Conservation (phyloP, 2,113 vertebrate genomes). For the Nothoprocta perdicaria region DNA sequence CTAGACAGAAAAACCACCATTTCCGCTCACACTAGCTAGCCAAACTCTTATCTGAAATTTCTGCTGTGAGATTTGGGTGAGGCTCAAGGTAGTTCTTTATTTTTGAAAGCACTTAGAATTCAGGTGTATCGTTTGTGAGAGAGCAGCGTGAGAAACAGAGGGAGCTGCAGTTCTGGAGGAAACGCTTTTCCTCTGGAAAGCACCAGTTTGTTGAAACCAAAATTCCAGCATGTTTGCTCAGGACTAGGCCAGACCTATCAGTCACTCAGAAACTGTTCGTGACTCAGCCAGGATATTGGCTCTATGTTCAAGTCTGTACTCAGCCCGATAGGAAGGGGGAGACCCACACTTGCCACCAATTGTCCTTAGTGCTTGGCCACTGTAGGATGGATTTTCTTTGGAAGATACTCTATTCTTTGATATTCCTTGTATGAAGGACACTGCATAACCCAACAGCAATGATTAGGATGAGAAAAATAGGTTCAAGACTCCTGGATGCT, state of each 20-base stretch:
- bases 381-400: neutral
- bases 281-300: conserved; percentile 30
- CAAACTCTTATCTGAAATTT: neutral
- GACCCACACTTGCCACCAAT: neutral
- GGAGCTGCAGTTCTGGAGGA: neutral
- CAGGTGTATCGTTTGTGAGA: neutral
- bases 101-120: neutral
- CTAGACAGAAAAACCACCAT: neutral
- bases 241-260: conserved; percentile 26
- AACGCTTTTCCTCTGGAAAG: conserved; percentile 1
- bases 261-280: neutral
- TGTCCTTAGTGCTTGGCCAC: neutral
- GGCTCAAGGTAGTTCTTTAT: neutral
- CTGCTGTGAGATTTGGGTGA: neutral
- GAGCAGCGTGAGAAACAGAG: neutral
- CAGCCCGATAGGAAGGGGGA: conserved; percentile 24
- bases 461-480: conserved; percentile 62
- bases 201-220: neutral
- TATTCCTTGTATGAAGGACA: conserved; percentile 38
- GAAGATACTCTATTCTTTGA: neutral
- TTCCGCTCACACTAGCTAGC: neutral
- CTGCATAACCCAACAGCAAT: conserved; percentile 28
- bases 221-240: conserved; percentile 27
- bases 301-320: neutral
- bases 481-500: conserved; percentile 8